Percentiles rank a stretch among this genome's conserved stretches.
These are phyloP conservation scores for Halcyon senegalensis DNA, from an alignment of 2,113 vertebrate species.

Conservation along the genomic window DNA sequence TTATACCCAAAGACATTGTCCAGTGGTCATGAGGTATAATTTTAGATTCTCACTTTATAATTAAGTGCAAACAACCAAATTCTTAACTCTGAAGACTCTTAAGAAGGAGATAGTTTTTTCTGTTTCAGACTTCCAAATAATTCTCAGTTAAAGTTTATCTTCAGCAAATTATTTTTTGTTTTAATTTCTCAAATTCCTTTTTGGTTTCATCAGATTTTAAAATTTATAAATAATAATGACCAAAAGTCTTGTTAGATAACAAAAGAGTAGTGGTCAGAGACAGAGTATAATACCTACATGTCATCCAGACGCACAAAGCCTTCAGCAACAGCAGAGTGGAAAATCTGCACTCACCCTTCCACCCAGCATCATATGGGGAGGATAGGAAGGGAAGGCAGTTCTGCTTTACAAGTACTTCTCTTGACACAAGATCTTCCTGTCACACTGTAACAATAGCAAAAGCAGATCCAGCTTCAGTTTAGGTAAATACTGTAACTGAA, in stretches of 20 bases:
- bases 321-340: background rate
- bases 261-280: background rate
- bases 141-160: background rate
- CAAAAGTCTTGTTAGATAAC: background rate
- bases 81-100: background rate
- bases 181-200: background rate
- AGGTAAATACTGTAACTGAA: background rate
- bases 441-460: background rate
- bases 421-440: background rate
- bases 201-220: background rate
- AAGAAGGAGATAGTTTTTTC: background rate
- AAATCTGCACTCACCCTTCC: background rate
- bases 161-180: background rate
- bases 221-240: background rate
- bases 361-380: background rate
- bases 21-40: background rate
- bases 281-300: background rate
- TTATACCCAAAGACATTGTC: background rate
- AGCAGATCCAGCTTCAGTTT: background rate
- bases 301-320: background rate
- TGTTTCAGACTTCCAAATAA: background rate
- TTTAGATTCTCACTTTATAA: background rate
- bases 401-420: background rate
- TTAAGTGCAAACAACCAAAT: background rate
- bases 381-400: background rate